Base-by-base conservation (phyloP, 2,113 vertebrate species). In the Alexandromys fortis region DNA sequence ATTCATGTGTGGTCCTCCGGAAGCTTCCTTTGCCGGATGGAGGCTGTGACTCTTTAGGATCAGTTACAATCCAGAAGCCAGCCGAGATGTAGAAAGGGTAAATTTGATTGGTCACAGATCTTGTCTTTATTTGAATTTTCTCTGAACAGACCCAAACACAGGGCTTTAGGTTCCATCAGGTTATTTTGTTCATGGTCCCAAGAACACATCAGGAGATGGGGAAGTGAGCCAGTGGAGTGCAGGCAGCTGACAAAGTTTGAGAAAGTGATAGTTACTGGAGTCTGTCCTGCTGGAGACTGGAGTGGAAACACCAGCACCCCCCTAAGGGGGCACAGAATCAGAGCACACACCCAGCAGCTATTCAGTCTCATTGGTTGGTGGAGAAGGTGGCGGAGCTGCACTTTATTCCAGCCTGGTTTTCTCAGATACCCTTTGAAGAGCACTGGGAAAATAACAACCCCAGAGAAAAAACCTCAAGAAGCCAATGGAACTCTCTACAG, bases 171-270 rank as follows among this genome's bases (percentile, higher is more conserved):
- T n/a, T 3, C 8, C 30, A 72, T 28, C 10, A 42, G 73, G 7
- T 93, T 55, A 89, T 86, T 89, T 65, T 83, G 81, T 65, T 95
- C 5, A n/a, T 58, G 42, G 89, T n/a, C 38, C 38, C n/a, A 42
- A 21, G 9, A 61, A 58, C 30, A 28, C 11, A 38, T 4, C 72
- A 28, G 19, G 79, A 38, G 47, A 42, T 72, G 24, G 28, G 13
- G 24, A 63, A 85, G 42, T 16, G 35, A 75, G n/a, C 26, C n/a
- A 67, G 45, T 26, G 58, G 22, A 68, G 73, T 33, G 9, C 9
- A 26, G 70, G 67, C 8, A 9, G 65, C 22, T 24, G 82, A 26
- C 33, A 2, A 90, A 70, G 9, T 11, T 22, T 11, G 55, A 49
- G 33, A 47, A 17, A 8, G 24, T 52, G 49, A 47, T 11, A 0